Base-by-base conservation (phyloP, 1,140 invertebrate genomes). In the Psix sp. region DNA sequence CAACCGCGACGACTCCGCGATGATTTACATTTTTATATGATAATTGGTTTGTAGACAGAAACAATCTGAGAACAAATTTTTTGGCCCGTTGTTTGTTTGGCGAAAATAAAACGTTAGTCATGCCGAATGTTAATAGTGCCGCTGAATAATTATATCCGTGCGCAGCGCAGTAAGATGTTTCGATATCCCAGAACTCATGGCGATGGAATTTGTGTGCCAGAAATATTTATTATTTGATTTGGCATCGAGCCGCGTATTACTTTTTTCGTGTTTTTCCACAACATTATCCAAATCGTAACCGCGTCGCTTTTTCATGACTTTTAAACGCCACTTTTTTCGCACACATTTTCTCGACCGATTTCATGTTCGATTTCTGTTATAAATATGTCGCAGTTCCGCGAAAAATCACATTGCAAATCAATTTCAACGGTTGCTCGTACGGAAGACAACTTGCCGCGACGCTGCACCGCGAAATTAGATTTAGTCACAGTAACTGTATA, bases 381-480 rank as follows among this genome's bases (percentile, higher is more conserved):
- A 33, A 16, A 62, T 70, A 56, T 60, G 31, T n/a, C 26, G 18
- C 39, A 45, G 2, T n/a, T n/a, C n/a, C n/a, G n/a, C 31, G 5
- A 70, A 71, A 71, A 74, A 67, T 74, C 57, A 63, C 57, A 74
- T 70, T 74, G 3, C 49, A 59, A 71, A 70, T 70, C 65, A 42
- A 77, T 74, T 70, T 45, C 49, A 56, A 62, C 57, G 48, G 75
- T 56, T 48, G 56, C 56, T 66, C 59, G 54, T 39, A 45, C 56
- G 71, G 71, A 73, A 78, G 63, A 74, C 60, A 71, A 63, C 67
- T 60, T 46, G 39, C 38, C 49, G 36, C 42, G 60, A 43, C 36
- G 66, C 26, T 60, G 15, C 31, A 26, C 38, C 66, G 16, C 26
- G 24, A 76, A 74, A 80, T 80, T 79, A 68, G 70, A 79, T 79